Evolutionary conservation across 2,113 vertebrate genomes (phyloP), one percentile per base, ranked within the genome.

Genomic region (Oncorhynchus clarkii): DNA sequence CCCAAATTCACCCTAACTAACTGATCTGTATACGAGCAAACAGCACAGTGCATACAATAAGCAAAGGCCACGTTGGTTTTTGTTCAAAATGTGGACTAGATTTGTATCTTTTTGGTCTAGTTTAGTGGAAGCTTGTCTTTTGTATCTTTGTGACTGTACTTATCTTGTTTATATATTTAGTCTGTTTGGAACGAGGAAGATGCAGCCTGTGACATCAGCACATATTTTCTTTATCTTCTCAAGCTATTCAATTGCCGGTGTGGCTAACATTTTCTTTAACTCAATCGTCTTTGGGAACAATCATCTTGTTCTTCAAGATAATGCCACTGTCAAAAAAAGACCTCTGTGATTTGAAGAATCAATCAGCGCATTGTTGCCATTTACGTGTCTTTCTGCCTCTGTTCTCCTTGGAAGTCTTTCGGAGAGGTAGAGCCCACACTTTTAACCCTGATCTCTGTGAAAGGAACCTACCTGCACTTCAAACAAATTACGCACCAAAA

Each of bases 181-280:
- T 75, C 66, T 69, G 16, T n/a, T 22, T 67, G 77, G 73, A 81
- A 80, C 76, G 73, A 51, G 67, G 75, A 49, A 31, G 18, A 72
- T 71, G 49, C 29, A 13, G 62, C 27, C 39, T 71, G 16, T 67
- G 77, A 87, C 81, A 75, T 70, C 51, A 78, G 80, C 18, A 69
- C 64, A 34, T 20, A 4, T 34, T 62, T 22, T 72, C 60, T 26
- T 31, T 31, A 64, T 18, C 22, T 59, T 62, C 67, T 22, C 39
- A 13, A 67, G 69, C 60, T 24, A 20, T 54, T 51, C 20, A 70
- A 62, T 76, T 54, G 51, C 51, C 14, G 16, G 49, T 51, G 49
- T 14, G 49, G 49, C 12, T 16, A 51, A 51, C 14, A 54, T 54
- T 54, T 54, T 16, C 49, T 45, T 2, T 45, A 45, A 45, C 39